These are phyloP conservation scores for Papilio machaon DNA, from an alignment of 1,140 invertebrate species.

Conservation along the genomic window DNA sequence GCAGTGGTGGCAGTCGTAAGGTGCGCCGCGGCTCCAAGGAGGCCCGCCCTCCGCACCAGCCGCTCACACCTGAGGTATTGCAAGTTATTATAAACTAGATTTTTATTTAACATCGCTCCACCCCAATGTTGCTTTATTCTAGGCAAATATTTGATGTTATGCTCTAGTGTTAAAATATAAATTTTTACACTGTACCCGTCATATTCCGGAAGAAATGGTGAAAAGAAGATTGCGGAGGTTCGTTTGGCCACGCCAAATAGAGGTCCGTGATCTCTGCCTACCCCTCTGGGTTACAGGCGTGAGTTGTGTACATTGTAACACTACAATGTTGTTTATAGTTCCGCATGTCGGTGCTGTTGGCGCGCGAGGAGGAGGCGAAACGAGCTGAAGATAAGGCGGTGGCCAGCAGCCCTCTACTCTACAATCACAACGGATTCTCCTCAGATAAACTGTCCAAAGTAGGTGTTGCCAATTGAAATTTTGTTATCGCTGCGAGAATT, in stretches of 20 bases:
- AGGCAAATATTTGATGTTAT: too few species aligned
- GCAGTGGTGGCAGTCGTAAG: slow-evolving; percentile 65
- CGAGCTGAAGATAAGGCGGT: slow-evolving; percentile 73
- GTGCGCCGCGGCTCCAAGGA: slow-evolving; percentile 57
- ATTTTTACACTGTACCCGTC: too few species aligned
- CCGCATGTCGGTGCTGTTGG: slow-evolving; percentile 87
- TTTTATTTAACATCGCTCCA: too few species aligned
- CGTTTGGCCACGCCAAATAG: too few species aligned
- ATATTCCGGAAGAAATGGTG: too few species aligned
- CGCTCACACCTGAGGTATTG: slow-evolving; percentile 76
- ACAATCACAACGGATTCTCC: slow-evolving; percentile 50
- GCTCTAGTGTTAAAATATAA: too few species aligned
- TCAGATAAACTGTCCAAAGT: slow-evolving; percentile 55
- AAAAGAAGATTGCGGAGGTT: too few species aligned
- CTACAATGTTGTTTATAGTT: slow-evolving; percentile 77
- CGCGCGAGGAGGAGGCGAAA: slow-evolving; percentile 84
- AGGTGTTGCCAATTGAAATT: background rate
- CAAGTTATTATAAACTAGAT: too few species aligned
- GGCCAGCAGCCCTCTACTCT: slow-evolving; percentile 63
- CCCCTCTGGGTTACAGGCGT: too few species aligned
- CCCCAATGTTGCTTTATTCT: too few species aligned
- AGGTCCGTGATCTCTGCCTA: too few species aligned
- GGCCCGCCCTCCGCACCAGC: slow-evolving; percentile 56
- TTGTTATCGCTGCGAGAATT: background rate
- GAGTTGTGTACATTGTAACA: background rate